phyloP scores from a whole-genome alignment of 2,113 vertebrate species.

The Narcine bancroftii region DNA sequence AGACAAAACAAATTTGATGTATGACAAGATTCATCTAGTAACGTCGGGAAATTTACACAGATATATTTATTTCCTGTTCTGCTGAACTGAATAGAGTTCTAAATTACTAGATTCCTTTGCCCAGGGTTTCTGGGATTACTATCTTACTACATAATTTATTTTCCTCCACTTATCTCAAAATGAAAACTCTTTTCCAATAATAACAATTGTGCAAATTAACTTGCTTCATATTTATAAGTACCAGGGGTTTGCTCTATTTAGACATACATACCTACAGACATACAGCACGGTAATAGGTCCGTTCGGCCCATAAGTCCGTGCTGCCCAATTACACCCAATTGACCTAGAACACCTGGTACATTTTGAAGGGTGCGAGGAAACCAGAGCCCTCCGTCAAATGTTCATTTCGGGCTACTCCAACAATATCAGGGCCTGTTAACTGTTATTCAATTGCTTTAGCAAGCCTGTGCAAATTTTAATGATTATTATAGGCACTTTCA shows the following conservation, averaged over 20 bases:
- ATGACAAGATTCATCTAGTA: constrained; percentile 42
- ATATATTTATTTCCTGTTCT: constrained; percentile 45
- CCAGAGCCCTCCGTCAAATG: no score
- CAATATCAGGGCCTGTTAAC: background rate
- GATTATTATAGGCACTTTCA: no score
- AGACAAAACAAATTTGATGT: constrained; percentile 48
- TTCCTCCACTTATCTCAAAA: background rate
- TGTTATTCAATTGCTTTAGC: background rate
- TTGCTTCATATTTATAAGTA: background rate
- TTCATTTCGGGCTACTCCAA: no score
- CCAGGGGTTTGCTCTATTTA: background rate
- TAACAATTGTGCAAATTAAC: background rate
- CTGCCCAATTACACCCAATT: no score
- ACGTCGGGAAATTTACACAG: constrained; percentile 44
- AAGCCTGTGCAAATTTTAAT: background rate
- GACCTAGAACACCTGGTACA: no score
- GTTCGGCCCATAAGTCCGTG: no score
- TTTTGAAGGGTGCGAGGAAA: no score
- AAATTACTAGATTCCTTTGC: background rate
- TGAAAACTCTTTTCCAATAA: background rate
- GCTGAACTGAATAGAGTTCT: constrained; percentile 12
- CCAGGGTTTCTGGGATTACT: background rate
- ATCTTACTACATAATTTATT: background rate
- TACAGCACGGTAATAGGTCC: no score
- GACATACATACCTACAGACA: no score